phyloP scores from a whole-genome alignment of 2,888 invertebrate species.

The Netelia fuscicornis region DNA sequence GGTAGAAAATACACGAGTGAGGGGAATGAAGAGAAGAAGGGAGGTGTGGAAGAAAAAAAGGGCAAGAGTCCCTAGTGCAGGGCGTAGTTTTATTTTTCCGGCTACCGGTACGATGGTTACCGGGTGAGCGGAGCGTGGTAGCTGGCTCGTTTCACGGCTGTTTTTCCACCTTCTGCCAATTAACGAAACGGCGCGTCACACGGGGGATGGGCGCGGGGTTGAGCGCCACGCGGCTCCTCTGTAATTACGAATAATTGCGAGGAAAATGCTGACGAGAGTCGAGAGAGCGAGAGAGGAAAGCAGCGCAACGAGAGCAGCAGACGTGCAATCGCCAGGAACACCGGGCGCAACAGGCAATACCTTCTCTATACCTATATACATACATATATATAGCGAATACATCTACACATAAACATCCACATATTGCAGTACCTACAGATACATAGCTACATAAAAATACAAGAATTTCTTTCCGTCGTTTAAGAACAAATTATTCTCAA shows the following conservation, averaged over 20 bases:
- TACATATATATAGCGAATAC: slow-evolving; percentile 15
- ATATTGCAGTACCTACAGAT: slow-evolving; percentile 1
- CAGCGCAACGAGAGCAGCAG: slow-evolving; percentile 35
- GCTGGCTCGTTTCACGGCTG: slow-evolving; percentile 69
- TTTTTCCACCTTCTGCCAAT: slow-evolving; percentile 75
- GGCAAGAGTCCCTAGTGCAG: slow-evolving; percentile 47
- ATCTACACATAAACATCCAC: neutral
- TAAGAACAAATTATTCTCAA: too few relatives aligned
- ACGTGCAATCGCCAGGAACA: slow-evolving; percentile 49
- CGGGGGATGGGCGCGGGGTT: slow-evolving; percentile 53
- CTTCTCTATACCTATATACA: slow-evolving; percentile 48
- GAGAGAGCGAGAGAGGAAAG: slow-evolving; percentile 33
- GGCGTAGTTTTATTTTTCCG: slow-evolving; percentile 61
- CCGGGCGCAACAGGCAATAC: slow-evolving; percentile 72
- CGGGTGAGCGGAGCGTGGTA: slow-evolving; percentile 45
- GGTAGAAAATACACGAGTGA: slow-evolving; percentile 13
- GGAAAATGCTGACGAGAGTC: slow-evolving; percentile 77
- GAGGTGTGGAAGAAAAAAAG: slow-evolving; percentile 26
- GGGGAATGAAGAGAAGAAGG: slow-evolving; percentile 15
- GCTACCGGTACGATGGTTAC: slow-evolving; percentile 47
- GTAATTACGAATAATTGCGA: slow-evolving; percentile 82
- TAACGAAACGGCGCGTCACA: slow-evolving; percentile 79
- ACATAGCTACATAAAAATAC: neutral
- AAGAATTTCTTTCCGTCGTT: too few relatives aligned
- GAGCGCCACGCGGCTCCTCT: slow-evolving; percentile 64